phyloP scores from a whole-genome alignment of 2,888 invertebrate genomes.

The Sarcophaga rosellei region DNA sequence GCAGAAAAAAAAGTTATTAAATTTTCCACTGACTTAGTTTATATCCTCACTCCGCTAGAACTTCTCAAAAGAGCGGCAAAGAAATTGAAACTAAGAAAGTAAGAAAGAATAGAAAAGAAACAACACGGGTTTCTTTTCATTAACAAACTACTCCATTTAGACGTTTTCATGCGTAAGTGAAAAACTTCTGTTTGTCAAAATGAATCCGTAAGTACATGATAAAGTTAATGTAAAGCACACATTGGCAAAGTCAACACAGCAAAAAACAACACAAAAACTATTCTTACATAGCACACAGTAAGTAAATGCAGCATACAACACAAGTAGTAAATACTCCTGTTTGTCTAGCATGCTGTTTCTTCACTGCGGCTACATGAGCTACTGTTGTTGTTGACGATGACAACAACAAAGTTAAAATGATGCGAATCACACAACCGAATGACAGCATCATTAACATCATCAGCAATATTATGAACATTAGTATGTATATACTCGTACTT shows the following conservation, averaged over 20 bases:
- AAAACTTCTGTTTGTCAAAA: slow-evolving; percentile 59
- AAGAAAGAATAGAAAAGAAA: background rate
- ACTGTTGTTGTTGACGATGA: slow-evolving; percentile 14
- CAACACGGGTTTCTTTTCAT: slow-evolving; percentile 34
- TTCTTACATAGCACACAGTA: background rate
- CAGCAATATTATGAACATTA: slow-evolving; percentile 31
- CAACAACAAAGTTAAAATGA: slow-evolving; percentile 44
- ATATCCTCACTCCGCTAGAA: background rate
- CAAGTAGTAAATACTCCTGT: slow-evolving; percentile 25
- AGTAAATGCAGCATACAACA: background rate
- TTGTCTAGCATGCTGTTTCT: slow-evolving; percentile 25
- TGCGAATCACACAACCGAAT: slow-evolving; percentile 49
- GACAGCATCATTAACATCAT: slow-evolving; percentile 64
- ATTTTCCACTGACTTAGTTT: slow-evolving; percentile 38
- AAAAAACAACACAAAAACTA: slow-evolving; percentile 1
- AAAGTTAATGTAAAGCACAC: slow-evolving; percentile 61
- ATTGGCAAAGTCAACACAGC: slow-evolving; percentile 62
- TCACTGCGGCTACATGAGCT: slow-evolving; percentile 14
- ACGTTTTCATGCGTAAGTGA: slow-evolving; percentile 44
- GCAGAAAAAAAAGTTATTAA: slow-evolving; percentile 5
- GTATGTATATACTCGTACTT: background rate
- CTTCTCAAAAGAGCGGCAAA: slow-evolving; percentile 8
- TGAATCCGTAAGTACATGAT: slow-evolving; percentile 61
- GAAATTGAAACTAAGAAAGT: background rate
- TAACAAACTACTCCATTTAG: slow-evolving; percentile 48